These are phyloP conservation scores for Poeciliopsis occidentalis DNA, from an alignment of 2,113 vertebrate genomes.

Conservation along the genomic window DNA sequence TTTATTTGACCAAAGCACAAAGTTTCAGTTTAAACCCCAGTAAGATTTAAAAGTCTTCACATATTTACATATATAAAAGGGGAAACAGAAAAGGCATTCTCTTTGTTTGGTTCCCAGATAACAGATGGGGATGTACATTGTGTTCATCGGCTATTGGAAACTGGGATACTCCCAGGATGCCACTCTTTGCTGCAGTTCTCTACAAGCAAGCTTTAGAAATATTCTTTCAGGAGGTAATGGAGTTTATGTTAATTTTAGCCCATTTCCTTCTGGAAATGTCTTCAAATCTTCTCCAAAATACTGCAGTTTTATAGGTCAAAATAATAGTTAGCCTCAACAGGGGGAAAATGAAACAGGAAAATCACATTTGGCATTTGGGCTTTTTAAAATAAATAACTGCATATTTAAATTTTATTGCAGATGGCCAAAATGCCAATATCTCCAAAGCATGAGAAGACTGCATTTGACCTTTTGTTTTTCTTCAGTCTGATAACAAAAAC, in stretches of 20 bases:
- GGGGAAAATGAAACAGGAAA: neutral
- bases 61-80: neutral
- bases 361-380: conserved; percentile 1
- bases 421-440: conserved; percentile 10
- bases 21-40: neutral
- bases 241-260: neutral
- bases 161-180: neutral
- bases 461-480: conserved; percentile 10
- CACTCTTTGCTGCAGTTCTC: neutral
- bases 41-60: neutral
- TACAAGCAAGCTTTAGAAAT: neutral
- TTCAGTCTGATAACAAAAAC: conserved; percentile 1
- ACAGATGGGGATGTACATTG: too few species aligned
- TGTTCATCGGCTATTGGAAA: too few species aligned
- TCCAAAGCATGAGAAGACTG: conserved; percentile 13
- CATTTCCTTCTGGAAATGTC: neutral
- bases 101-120: too few species aligned
- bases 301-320: neutral
- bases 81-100: too few species aligned
- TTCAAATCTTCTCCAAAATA: neutral
- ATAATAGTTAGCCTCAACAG: neutral
- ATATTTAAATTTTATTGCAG: conserved; percentile 1
- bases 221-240: neutral
- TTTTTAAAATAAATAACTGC: conserved; percentile 4
- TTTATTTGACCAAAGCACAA: neutral